Evolutionary conservation across 2,888 invertebrate species (phyloP), one percentile per base, ranked within the genome.

Genomic region (Rhaphigaster nebulosa): DNA sequence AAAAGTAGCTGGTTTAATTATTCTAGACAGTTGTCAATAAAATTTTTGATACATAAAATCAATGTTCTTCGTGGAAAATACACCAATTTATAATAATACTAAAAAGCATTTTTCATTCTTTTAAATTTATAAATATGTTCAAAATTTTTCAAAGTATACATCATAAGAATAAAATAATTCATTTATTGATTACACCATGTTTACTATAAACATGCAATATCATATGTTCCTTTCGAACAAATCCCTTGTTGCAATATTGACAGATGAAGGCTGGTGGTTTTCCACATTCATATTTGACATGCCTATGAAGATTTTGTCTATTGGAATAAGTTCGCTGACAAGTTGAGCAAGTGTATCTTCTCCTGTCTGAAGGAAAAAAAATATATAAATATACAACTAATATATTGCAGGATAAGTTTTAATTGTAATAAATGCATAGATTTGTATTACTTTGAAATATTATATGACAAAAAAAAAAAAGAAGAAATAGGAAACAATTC

Each of bases 211-310:
- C 6, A 34, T 70, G 70, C 20, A 34, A 5, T 70, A 18, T 20
- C 70, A 70, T 38, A 13, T 6, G n/a, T n/a, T 84, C 84, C 84
- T 84, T 84, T 84, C 84, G 84, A 84, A 84, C 23, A 84, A 45
- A 84, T 45, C 84, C n/a, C 84, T 84, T 84, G 4, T 84, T 84
- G 8, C 41, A 84, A 38, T 15, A 84, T n/a, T 84, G 84, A 10
- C 84, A 84, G 41, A 84, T 13, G 45, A 84, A 84, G n/a, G 84
- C 6, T 45, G 26, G 84, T 2, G 84, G n/a, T 26, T 84, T 84
- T 8, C 84, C 84, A 45, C 84, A 84, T 20, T 84, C 84, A 45
- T 84, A 84, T 45, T 84, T 84, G 4, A 45, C 34, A 20, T 84
- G 84, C 26, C 84, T 84, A 15, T 45, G 34, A 34, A 34, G 70